These are phyloP conservation scores for Timema podura DNA, from an alignment of 2,888 invertebrate species.

Conservation along the genomic window DNA sequence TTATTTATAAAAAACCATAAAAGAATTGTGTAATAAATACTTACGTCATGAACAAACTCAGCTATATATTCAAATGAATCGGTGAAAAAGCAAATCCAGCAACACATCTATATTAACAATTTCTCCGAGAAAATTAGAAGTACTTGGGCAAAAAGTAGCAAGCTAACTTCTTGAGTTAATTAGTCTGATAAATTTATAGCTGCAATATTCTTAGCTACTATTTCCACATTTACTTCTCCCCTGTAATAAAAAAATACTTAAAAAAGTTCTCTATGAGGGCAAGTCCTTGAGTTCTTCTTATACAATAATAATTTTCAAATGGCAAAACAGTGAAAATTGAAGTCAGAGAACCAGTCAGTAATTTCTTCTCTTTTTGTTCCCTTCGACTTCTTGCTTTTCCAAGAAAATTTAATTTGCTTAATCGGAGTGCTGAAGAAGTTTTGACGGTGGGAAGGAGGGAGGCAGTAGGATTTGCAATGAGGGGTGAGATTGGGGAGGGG, in stretches of 20 bases:
- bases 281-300: constrained; percentile 11
- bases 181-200: constrained; percentile 24
- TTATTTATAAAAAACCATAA: no score
- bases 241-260: neutral
- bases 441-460: constrained; percentile 18
- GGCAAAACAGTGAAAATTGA: constrained; percentile 26
- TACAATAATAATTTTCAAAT: constrained; percentile 26
- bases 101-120: no score
- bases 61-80: no score
- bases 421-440: constrained; percentile 22
- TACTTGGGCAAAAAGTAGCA: constrained; percentile 13
- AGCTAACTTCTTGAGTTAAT: constrained; percentile 25
- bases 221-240: constrained; percentile 3
- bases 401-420: constrained; percentile 30
- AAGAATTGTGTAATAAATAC: no score
- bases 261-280: neutral
- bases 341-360: constrained; percentile 24
- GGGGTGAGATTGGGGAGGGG: neutral
- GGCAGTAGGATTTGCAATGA: neutral
- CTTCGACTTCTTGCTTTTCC: no score
- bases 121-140: no score
- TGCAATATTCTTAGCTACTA: neutral
- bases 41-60: no score
- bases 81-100: no score
- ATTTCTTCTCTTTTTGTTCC: constrained; percentile 23